Conservation (phyloP, 2,797 vertebrate genomes). For the Rhinoraja longicauda region DNA sequence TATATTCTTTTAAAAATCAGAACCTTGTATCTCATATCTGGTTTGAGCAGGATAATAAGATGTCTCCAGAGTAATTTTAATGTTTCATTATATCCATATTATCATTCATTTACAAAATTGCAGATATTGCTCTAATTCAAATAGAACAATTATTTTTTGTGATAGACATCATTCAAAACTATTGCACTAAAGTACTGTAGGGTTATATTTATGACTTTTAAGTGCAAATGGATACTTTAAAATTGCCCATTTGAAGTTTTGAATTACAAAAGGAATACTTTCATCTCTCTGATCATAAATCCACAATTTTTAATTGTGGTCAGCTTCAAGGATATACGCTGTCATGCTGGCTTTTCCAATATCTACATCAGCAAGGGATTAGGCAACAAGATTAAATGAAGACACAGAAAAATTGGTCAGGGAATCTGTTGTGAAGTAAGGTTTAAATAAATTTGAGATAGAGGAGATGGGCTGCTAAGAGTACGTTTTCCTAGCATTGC, state of each 20-base stretch:
- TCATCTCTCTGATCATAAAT: not conserved
- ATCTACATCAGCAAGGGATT: not conserved
- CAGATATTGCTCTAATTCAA: not conserved
- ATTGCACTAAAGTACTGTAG: not conserved
- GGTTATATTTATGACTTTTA: not conserved
- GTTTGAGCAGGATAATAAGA: not conserved
- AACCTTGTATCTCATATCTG: not conserved
- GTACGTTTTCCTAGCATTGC: not conserved
- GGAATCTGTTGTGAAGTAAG: not conserved
- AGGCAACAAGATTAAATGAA: not conserved
- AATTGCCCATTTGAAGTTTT: slow-evolving; percentile 15
- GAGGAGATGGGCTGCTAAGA: not conserved
- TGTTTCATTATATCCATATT: not conserved
- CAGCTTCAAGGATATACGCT: not conserved
- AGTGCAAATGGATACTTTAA: not conserved
- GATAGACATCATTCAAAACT: not conserved
- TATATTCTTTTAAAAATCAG: not conserved
- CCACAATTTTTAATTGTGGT: not conserved
- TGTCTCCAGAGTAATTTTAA: not conserved
- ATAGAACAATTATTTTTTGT: slow-evolving; percentile 8
- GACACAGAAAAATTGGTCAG: not conserved
- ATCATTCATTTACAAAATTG: not conserved
- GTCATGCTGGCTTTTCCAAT: not conserved
- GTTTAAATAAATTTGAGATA: not conserved
- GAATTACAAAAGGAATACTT: not conserved